Conservation (phyloP, 2,113 vertebrate species). For the Phrynosoma platyrhinos region DNA sequence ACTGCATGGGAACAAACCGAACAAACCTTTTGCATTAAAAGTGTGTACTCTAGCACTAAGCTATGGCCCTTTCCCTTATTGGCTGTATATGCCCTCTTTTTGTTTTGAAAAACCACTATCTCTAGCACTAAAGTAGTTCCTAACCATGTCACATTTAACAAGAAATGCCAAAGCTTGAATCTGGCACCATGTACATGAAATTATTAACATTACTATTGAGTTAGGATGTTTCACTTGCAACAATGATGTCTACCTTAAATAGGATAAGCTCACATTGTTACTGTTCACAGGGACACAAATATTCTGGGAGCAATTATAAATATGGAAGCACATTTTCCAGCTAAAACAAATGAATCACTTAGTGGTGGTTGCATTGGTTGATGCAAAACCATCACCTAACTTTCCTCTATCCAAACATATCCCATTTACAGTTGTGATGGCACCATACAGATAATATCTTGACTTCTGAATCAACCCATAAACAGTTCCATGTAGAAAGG, state of each 20-base stretch:
- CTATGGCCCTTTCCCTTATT: background rate
- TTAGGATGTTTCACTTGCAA: background rate
- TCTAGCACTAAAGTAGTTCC: background rate
- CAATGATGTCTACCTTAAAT: background rate
- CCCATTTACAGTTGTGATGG: background rate
- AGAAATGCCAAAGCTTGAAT: background rate
- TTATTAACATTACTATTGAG: background rate
- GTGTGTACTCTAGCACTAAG: too few species aligned
- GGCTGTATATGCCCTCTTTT: background rate
- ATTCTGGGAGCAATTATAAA: too few species aligned
- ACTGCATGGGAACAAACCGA: background rate
- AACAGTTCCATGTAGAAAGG: rapidly evolving
- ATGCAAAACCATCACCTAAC: too few species aligned
- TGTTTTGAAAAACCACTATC: background rate
- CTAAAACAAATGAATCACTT: background rate
- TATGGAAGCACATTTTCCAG: background rate
- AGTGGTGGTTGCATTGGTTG: background rate
- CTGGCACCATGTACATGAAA: background rate
- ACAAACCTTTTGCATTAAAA: background rate
- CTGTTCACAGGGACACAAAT: too few species aligned
- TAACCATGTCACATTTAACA: background rate
- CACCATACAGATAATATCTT: background rate
- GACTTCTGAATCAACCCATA: background rate
- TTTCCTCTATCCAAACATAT: background rate
- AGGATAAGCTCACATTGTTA: background rate